These are phyloP conservation scores for Melanargia galathea DNA, from an alignment of 2,888 invertebrate species.

Conservation along the genomic window DNA sequence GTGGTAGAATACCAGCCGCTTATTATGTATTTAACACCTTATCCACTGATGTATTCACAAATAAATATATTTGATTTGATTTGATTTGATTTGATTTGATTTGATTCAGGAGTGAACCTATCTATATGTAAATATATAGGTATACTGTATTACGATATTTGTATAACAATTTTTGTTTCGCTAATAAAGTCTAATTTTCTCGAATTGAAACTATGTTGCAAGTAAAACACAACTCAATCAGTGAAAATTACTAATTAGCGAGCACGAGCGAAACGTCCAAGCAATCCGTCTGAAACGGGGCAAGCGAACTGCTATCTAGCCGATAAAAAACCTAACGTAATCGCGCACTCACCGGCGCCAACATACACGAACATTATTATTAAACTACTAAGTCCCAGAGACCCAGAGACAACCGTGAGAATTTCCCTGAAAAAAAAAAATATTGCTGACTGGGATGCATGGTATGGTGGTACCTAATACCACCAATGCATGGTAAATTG, in stretches of 20 bases:
- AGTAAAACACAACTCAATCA: constrained; percentile 48
- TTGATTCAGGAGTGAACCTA: too few species aligned
- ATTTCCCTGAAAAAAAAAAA: neutral
- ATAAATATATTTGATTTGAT: too few species aligned
- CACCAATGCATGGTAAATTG: too few species aligned
- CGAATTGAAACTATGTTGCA: constrained; percentile 39
- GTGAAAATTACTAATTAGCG: constrained; percentile 56
- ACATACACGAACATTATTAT: constrained; percentile 28
- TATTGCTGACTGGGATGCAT: too few species aligned
- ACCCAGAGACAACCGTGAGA: neutral
- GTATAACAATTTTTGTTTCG: constrained; percentile 3
- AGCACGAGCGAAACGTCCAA: constrained; percentile 52
- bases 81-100: too few species aligned
- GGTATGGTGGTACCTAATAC: too few species aligned
- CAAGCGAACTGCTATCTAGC: constrained; percentile 46
- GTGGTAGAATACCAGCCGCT: too few species aligned
- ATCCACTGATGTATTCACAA: too few species aligned
- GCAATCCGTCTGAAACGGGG: constrained; percentile 47
- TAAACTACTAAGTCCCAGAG: constrained; percentile 1
- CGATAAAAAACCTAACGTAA: constrained; percentile 50
- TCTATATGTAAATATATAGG: too few species aligned
- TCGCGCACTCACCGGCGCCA: constrained; percentile 46
- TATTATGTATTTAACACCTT: too few species aligned
- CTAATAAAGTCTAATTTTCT: constrained; percentile 30
- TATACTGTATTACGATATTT: neutral